Conservation (phyloP, 1,140 invertebrate genomes). For the Drosophila gunungcola region DNA sequence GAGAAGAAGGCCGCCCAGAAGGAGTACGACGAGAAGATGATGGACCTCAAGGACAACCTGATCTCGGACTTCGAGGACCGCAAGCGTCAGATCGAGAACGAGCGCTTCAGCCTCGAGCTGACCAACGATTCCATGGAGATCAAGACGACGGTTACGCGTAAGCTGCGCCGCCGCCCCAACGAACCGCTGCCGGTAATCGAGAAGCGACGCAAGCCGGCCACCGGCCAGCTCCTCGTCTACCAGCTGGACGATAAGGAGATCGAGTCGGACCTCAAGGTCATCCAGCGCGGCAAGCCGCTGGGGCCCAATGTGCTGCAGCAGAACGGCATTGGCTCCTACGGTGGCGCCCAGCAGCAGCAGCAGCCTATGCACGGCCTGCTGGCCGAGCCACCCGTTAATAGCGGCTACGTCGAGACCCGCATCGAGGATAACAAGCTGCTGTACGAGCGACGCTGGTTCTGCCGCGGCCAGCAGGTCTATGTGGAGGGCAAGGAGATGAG, state of each 20-base stretch:
- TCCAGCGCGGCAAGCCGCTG: conserved; percentile 89
- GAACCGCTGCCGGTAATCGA: conserved; percentile 95
- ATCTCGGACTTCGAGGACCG: conserved; percentile 97
- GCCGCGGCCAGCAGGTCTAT: conserved; percentile 95
- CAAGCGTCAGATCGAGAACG: conserved; percentile 94
- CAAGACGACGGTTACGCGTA: conserved; percentile 91
- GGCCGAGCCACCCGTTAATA: conserved; percentile 57
- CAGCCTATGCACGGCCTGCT: conserved; percentile 55
- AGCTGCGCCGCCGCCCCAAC: conserved; percentile 95
- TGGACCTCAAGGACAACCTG: conserved; percentile 94
- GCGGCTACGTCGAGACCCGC: conserved; percentile 89
- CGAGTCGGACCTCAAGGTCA: conserved; percentile 93
- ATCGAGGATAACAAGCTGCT: conserved; percentile 97
- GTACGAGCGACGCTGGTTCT: conserved; percentile 97
- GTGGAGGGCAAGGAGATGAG: conserved; percentile 94
- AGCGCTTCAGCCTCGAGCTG: conserved; percentile 93
- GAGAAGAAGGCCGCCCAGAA: conserved; percentile 95
- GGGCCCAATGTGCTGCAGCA: conserved; percentile 64
- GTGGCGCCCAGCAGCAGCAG: conserved; percentile 53
- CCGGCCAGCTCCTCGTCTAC: conserved; percentile 93
- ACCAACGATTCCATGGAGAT: conserved; percentile 94
- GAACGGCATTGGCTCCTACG: conserved; percentile 69
- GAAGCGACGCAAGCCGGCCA: conserved; percentile 90
- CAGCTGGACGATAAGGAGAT: conserved; percentile 95
- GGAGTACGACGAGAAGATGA: conserved; percentile 98